Evolutionary conservation across 1,140 invertebrate genomes (phyloP), one percentile per base, ranked within the genome.

Genomic region (Drosophila kanapiae): DNA sequence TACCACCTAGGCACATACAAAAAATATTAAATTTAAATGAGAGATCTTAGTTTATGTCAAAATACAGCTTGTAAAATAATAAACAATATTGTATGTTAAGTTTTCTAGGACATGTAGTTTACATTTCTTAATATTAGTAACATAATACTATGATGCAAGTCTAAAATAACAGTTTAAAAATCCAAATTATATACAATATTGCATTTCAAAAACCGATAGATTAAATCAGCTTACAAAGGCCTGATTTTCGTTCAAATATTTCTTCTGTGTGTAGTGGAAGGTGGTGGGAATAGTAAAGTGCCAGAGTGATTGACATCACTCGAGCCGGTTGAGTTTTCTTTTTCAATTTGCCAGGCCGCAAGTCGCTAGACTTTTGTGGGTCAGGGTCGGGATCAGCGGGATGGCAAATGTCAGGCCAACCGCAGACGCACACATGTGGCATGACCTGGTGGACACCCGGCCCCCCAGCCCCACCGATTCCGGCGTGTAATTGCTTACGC

Each of bases 381-480:
- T 88, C 84, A 90, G 84, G 84, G 84, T 88, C 85, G 88, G 80
- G 53, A 38, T 56, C 53, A 56, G 53, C 85, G 83, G 80, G 59
- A 75, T 64, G 69, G 62, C 84, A 88, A 87, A 87, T 87, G 84
- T 88, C 84, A 88, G 77, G 49, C 64, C 65, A 77, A 67, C 70
- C 71, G 31, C 75, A 63, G 76, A 48, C 51, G 67, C 68, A 54
- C 38, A 65, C 40, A 47, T 35, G 69, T 42, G 18, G 45, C 35
- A 11, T 40, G 54, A 57, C 33, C 54, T 11, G 54, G 29, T 11
- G 54, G 29, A 18, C 69, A 49, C 75, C 65, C 67, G 69, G 63
- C 56, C 65, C 65, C 71, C 43, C 11, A 33, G 57, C 33, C 35
- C 47, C 45, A 49, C 37, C 45, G 14, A 49, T 47, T 40, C 4